These are phyloP conservation scores for Xiphophorus maculatus DNA, from an alignment of 2,113 vertebrate genomes.

Conservation along the genomic window DNA sequence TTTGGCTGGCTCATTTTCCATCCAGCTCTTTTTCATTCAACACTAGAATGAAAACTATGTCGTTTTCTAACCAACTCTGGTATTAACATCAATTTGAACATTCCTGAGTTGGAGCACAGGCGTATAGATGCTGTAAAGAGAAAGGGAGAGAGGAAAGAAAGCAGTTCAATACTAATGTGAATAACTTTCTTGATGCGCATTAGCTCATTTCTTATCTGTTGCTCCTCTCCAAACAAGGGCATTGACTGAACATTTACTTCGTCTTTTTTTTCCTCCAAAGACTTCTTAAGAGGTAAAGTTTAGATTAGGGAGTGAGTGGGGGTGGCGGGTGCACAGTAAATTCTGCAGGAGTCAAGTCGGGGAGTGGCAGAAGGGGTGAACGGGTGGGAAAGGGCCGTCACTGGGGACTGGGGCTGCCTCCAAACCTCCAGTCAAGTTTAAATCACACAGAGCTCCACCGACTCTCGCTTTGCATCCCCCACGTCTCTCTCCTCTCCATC, in stretches of 20 bases:
- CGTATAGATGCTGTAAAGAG: slow-evolving; percentile 33
- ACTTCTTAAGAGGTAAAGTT: slow-evolving; percentile 72
- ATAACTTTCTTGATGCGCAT: slow-evolving; percentile 78
- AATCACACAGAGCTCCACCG: slow-evolving; percentile 68
- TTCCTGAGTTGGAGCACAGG: slow-evolving; percentile 65
- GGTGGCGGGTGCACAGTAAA: slow-evolving; percentile 41
- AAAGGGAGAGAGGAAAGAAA: background rate
- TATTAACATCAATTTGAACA: slow-evolving; percentile 75
- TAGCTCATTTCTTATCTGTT: slow-evolving; percentile 55
- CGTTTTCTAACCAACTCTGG: slow-evolving; percentile 71
- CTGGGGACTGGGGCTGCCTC: slow-evolving; percentile 77
- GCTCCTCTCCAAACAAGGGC: slow-evolving; percentile 86
- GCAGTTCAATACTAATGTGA: slow-evolving; percentile 34
- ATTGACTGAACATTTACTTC: slow-evolving; percentile 56
- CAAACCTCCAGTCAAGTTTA: slow-evolving; percentile 78
- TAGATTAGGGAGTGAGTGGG: slow-evolving; percentile 35
- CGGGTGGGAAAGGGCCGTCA: slow-evolving; percentile 73
- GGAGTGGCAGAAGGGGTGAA: slow-evolving; percentile 66
- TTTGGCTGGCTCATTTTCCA: slow-evolving; percentile 72
- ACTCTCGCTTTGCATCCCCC: slow-evolving; percentile 67
- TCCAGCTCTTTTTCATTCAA: slow-evolving; percentile 57
- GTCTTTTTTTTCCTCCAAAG: slow-evolving; percentile 75
- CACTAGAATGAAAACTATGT: slow-evolving; percentile 69
- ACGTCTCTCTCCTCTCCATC: slow-evolving; percentile 47
- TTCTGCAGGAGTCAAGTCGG: slow-evolving; percentile 40